These are phyloP conservation scores for Platichthys flesus DNA, from an alignment of 2,113 vertebrate species.

Conservation along the genomic window DNA sequence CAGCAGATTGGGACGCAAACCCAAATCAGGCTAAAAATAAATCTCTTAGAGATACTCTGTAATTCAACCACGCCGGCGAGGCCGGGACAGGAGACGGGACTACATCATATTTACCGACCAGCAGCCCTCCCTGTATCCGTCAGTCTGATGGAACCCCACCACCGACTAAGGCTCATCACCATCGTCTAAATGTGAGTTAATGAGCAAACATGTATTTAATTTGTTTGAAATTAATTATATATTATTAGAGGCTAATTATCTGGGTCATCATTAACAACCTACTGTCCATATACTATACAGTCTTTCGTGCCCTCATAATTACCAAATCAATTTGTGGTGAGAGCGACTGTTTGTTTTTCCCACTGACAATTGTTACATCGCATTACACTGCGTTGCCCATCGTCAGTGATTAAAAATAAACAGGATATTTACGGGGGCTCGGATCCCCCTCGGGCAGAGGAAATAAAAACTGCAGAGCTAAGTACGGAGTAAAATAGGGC, in stretches of 20 bases:
- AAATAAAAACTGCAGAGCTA: constrained; percentile 29
- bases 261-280: constrained; percentile 59
- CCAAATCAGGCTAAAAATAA: constrained; percentile 66
- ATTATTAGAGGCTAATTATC: constrained; percentile 61
- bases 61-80: constrained; percentile 54
- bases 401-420: constrained; percentile 63
- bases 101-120: background rate
- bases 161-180: background rate
- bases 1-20: constrained; percentile 57
- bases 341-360: constrained; percentile 46
- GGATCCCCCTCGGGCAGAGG: constrained; percentile 36
- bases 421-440: constrained; percentile 54
- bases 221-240: constrained; percentile 44
- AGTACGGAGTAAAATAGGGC: constrained; percentile 35
- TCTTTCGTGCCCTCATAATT: constrained; percentile 46
- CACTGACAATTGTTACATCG: constrained; percentile 57
- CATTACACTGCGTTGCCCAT: constrained; percentile 41
- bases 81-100: background rate
- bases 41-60: constrained; percentile 54
- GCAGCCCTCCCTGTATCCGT: constrained; percentile 24
- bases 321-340: constrained; percentile 56
- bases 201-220: constrained; percentile 62
- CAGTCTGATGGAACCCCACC: constrained; percentile 31
- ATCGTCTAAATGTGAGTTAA: constrained; percentile 49
- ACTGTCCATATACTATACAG: constrained; percentile 38